Base-by-base conservation (phyloP, 2,888 invertebrate genomes). In the Miltochrista miniata region DNA sequence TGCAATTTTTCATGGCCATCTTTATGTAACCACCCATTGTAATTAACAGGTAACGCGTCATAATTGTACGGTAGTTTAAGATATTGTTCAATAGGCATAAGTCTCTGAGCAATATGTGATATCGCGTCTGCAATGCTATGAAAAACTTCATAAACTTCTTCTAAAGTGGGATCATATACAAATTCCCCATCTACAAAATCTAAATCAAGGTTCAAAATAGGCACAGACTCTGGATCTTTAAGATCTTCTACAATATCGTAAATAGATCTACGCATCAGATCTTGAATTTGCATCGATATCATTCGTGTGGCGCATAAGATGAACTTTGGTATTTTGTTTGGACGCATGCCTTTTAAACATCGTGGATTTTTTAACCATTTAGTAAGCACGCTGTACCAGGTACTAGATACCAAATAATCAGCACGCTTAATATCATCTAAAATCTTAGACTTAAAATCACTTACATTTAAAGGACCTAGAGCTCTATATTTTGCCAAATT, bases 201-300 rank as follows among this genome's bases (percentile, higher is more conserved):
- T 14, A 94, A 80, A 39, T 89, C 85, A 37, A 96, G 73, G 55
- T 93, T 92, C 42, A 96, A 80, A 68, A 93, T 93, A 0, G 96
- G 95, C 44, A 94, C 93, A 35, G 83, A 79, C 5, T 92, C 83
- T 1, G 92, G 84, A 59, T 92, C 81, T 49, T 88, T 84, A 9
- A 95, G 89, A 8, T 92, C 81, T 0, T 93, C 85, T 51, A 94
- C 91, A 8, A 96, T 83, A 59, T 94, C 92, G 37, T 93, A 87
- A 41, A 96, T 93, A 7, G 96, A 95, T 44, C 93, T 87, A 43
- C 94, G 93, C 88, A 96, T 94, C 30, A 94, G 72, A 67, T 94
- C 93, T 64, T 94, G 93, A 62, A 96, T 92, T 79, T 95, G 93
- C 67, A 92, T 87, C 3, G 90, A 85, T 70, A 92, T 90, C 72